Evolutionary conservation across 2,113 vertebrate species (phyloP), one percentile per base, ranked within the genome.

Genomic region (Coryphaenoides rupestris): DNA sequence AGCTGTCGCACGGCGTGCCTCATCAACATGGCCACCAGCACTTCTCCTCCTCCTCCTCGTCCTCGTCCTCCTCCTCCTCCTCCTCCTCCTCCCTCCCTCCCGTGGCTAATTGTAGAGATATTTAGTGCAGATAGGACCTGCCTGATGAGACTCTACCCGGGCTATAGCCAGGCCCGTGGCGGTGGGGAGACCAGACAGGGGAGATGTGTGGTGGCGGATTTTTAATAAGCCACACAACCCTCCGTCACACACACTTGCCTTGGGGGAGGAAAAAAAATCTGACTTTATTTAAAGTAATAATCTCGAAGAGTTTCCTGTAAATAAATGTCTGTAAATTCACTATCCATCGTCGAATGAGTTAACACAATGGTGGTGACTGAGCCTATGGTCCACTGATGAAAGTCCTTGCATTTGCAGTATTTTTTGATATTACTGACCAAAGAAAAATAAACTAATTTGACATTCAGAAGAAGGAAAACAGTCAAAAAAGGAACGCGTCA

Each of bases 1-100:
- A 81, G 74, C 74, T 81, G 73, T 78, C 73, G 69, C n/a, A n/a
- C 65, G 13, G 21, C 28, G 61, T 50, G n/a, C 60, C 68, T 74
- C 72, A 84, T 83, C 70, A 66, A 77, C 68, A 65, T 21, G 40
- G 66, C 33, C 33, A 40, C 33, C 33, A 40, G 33, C 33, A 40
- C 33, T 40, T 33, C 76, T 72, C n/a, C 54, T 64, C n/a, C n/a
- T n/a, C n/a, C n/a, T n/a, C n/a, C n/a, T n/a, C n/a, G n/a, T n/a
- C n/a, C n/a, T n/a, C n/a, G n/a, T n/a, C n/a, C n/a, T n/a, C n/a
- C n/a, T n/a, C n/a, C n/a, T n/a, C n/a, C n/a, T n/a, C n/a, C 54
- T 67, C 75, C 64, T 55, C 69, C 40, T 40, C 13, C 60, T 69
- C 55, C 55, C 65, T 52, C 72, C 56, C 3, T 55, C 72, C 65